Evolutionary conservation across 2,888 invertebrate genomes (phyloP).

Genomic region (Andrena camellia): DNA sequence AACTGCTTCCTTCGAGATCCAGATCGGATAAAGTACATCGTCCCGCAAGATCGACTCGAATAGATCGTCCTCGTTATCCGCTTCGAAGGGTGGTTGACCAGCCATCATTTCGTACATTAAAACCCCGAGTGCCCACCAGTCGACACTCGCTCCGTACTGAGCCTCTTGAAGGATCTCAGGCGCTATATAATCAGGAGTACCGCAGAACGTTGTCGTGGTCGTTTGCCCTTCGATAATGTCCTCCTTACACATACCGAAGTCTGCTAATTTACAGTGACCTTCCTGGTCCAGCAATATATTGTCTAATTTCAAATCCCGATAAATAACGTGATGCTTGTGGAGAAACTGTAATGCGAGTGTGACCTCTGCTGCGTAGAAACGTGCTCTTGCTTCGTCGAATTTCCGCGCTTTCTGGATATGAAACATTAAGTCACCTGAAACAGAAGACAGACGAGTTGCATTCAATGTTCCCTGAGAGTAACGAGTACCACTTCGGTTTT

Average conservation of each 20-base stretch:
- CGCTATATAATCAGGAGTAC: slow-evolving; percentile 99
- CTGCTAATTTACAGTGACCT: slow-evolving; percentile 97
- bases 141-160: slow-evolving; percentile 95
- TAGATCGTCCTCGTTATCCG: slow-evolving; percentile 99
- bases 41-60: slow-evolving; percentile 99
- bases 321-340: slow-evolving; percentile 98
- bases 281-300: slow-evolving; percentile 98
- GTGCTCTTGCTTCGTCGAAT: slow-evolving; percentile 97
- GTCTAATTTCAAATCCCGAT: slow-evolving; percentile 99
- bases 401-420: slow-evolving; percentile 99
- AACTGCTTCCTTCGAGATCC: slow-evolving; percentile 96
- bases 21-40: slow-evolving; percentile 99
- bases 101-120: slow-evolving; percentile 99
- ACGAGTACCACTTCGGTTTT: not conserved
- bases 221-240: slow-evolving; percentile 95
- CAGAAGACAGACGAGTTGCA: not conserved
- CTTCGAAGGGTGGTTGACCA: slow-evolving; percentile 99
- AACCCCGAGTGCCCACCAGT: slow-evolving; percentile 99
- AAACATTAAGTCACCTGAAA: slow-evolving; percentile 96
- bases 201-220: slow-evolving; percentile 96
- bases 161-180: slow-evolving; percentile 98
- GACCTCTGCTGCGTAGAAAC: slow-evolving; percentile 99
- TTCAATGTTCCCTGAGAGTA: not conserved
- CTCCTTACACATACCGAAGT: slow-evolving; percentile 99
- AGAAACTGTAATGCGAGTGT: slow-evolving; percentile 98